phyloP scores from a whole-genome alignment of 1,140 invertebrate genomes.

The Drosophila saltans region DNA sequence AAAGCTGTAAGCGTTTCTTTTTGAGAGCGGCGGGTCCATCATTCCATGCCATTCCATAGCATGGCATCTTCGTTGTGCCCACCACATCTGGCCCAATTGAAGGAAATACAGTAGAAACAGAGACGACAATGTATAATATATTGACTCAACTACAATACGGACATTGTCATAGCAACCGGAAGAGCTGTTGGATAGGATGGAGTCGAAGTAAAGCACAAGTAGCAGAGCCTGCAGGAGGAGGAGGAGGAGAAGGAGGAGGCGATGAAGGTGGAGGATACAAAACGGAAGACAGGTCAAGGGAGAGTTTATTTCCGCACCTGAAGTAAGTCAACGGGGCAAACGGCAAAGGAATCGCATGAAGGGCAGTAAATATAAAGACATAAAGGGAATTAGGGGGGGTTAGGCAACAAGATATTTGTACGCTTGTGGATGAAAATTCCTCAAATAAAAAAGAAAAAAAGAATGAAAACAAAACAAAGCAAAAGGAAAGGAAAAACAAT shows the following conservation, averaged over 20 bases:
- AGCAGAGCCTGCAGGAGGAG: too few species aligned
- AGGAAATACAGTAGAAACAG: slow-evolving; percentile 39
- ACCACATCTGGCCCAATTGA: slow-evolving; percentile 10
- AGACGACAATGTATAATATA: slow-evolving; percentile 77
- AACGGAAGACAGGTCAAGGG: slow-evolving; percentile 72
- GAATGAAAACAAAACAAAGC: background rate
- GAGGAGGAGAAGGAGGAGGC: slow-evolving; percentile 23
- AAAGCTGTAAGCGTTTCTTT: slow-evolving; percentile 76
- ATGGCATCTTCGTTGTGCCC: background rate
- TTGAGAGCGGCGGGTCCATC: slow-evolving; percentile 39
- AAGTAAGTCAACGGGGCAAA: slow-evolving; percentile 52
- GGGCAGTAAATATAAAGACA: background rate
- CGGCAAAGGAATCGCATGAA: slow-evolving; percentile 17
- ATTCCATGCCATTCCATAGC: background rate
- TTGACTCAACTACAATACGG: slow-evolving; percentile 79
- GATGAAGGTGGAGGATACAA: slow-evolving; percentile 19
- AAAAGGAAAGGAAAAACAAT: background rate
- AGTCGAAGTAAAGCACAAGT: too few species aligned
- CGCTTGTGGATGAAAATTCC: background rate
- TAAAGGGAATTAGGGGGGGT: background rate
- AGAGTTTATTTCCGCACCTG: slow-evolving; percentile 77
- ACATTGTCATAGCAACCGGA: slow-evolving; percentile 75
- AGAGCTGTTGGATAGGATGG: slow-evolving; percentile 39
- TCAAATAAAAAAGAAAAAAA: background rate
- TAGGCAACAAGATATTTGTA: slow-evolving; percentile 14